Evolutionary conservation across 2,888 invertebrate species (phyloP), one percentile per base, ranked within the genome.

Genomic region (Nasonovia ribisnigri): DNA sequence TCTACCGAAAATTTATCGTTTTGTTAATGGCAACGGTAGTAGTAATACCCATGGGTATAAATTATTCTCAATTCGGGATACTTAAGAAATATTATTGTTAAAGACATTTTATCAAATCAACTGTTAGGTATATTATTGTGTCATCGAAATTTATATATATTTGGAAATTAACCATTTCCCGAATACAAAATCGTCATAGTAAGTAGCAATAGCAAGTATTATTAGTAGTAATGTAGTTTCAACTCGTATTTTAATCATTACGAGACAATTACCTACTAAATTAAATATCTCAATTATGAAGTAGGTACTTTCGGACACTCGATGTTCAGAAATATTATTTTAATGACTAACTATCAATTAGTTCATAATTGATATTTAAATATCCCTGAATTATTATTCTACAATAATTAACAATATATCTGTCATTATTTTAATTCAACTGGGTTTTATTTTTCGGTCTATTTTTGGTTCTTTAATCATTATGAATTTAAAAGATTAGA

Each of bases 21-120:
- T 90, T 90, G 90, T 90, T 90, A 90, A 90, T 60, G 60, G 90
- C 60, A 46, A 46, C 90, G n/a, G 90, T 90, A 60, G 86, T 86
- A 60, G 77, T 46, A 90, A 90, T 43, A 90, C 90, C 60, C 90
- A n/a, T 46, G 90, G 90, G 60, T 67, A 89, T 89, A 90, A 90
- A 90, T 90, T 90, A 90, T 90, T 90, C 46, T 60, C 60, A 24
- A 29, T 60, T 60, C 42, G 60, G 60, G 20, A 90, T 90, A 90
- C 60, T 90, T 90, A 67, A 90, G 90, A 90, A 90, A 90, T 46
- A 46, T 90, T 60, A 90, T 60, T 67, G 60, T 60, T 20, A 67
- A 67, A 90, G 60, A 90, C 60, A 67, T 90, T 90, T 90, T 90
- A 90, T 60, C 90, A 67, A 90, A 90, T 67, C 90, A 20, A 77